Conservation (phyloP, 2,797 vertebrate genomes). For the Protosalanx chinensis region DNA sequence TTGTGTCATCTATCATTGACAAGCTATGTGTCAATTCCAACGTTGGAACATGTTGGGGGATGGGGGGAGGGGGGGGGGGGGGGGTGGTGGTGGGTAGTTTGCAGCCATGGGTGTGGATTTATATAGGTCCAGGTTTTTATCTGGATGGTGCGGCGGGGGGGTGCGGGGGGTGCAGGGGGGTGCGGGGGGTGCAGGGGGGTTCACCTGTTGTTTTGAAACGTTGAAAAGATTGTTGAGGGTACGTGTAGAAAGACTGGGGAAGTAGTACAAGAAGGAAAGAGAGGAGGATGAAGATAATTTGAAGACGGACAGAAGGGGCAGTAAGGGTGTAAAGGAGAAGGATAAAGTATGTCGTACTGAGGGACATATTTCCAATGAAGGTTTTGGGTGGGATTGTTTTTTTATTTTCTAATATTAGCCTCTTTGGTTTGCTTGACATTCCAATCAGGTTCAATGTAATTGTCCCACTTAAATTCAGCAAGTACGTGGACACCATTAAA, state of each 20-base stretch:
- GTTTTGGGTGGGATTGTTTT: background rate
- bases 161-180: no score
- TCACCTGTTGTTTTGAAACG: constrained; percentile 23
- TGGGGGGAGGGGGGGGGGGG: no score
- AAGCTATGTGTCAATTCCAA: no score
- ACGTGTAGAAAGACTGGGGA: constrained; percentile 15
- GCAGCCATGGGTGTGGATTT: no score
- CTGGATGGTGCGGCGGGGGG: no score
- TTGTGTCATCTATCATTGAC: no score
- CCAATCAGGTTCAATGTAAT: background rate
- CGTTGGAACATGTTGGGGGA: no score
- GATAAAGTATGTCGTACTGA: constrained; percentile 13
- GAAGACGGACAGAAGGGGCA: background rate
- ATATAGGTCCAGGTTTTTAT: no score
- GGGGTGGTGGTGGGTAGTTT: no score
- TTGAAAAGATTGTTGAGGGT: constrained; percentile 41
- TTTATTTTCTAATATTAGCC: background rate
- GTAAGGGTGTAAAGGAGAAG: constrained; percentile 3
- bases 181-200: background rate
- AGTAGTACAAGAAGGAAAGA: background rate
- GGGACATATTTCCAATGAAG: background rate
- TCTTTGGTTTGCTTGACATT: background rate
- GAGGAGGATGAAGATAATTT: background rate
- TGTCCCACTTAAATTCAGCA: background rate
- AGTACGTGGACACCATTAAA: constrained; percentile 16